Conservation (phyloP, 2,888 invertebrate genomes). For the Quadriops clusia region DNA sequence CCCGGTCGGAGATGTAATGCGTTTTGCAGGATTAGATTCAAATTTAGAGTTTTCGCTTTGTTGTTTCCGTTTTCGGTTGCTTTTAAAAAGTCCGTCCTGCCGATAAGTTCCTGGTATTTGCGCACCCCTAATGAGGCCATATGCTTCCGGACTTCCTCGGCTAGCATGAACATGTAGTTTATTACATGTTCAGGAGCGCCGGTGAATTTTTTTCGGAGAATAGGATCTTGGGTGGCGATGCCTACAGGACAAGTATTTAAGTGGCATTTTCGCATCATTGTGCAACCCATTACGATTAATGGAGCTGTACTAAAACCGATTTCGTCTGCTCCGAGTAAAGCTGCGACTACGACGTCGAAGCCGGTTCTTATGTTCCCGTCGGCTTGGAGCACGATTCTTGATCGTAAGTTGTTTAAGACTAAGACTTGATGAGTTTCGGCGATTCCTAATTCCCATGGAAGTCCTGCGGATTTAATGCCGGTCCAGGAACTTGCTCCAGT, state of each 20-base stretch:
- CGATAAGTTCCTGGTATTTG: constrained; percentile 61
- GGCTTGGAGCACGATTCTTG: constrained; percentile 89
- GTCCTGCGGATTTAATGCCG: constrained; percentile 93
- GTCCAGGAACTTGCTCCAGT: constrained; percentile 99
- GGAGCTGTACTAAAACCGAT: constrained; percentile 98
- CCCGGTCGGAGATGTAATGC: constrained; percentile 84
- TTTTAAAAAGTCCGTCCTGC: constrained; percentile 78
- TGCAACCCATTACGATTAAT: constrained; percentile 93
- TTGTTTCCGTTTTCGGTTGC: constrained; percentile 55
- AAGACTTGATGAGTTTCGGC: constrained; percentile 98
- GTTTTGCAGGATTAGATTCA: constrained; percentile 75
- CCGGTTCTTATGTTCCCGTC: constrained; percentile 93
- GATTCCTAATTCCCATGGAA: constrained; percentile 97
- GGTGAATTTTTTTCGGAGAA: constrained; percentile 87
- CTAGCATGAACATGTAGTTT: constrained; percentile 94
- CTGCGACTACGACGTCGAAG: constrained; percentile 93
- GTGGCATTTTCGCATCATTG: constrained; percentile 99
- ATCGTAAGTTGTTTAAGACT: constrained; percentile 83
- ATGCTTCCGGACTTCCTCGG: constrained; percentile 87
- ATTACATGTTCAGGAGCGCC: constrained; percentile 96
- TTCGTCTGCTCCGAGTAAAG: constrained; percentile 93
- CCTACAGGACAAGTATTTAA: constrained; percentile 98
- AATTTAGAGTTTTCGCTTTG: constrained; percentile 78
- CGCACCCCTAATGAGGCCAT: constrained; percentile 78
- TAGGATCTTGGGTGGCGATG: constrained; percentile 96